Percentiles rank a stretch among this genome's conserved stretches.
Evolutionary conservation across 2,888 invertebrate species (phyloP).

Genomic region (Temnothorax unifasciatus): DNA sequence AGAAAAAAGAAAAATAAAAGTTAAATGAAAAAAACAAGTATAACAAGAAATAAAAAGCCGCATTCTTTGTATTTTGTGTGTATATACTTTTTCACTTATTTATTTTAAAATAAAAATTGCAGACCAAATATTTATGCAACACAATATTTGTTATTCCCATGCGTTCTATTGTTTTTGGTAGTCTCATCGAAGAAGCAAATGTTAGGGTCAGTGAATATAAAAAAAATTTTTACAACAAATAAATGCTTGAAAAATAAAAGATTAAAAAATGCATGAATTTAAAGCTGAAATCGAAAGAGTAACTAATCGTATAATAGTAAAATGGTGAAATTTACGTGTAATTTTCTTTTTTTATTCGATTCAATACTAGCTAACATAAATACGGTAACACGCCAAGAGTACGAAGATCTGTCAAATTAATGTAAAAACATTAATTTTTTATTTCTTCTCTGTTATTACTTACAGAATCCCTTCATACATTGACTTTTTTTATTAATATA

Average conservation of each 20-base stretch:
- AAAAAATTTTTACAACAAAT: neutral
- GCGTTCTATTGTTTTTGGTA: neutral
- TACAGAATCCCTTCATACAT: neutral
- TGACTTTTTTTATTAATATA: neutral
- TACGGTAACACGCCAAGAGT: too few relatives aligned
- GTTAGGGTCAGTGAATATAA: neutral
- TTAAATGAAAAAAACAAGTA: neutral
- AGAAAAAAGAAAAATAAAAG: neutral
- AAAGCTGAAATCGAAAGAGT: neutral
- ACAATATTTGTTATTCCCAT: neutral
- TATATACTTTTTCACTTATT: neutral
- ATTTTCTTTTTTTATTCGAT: neutral
- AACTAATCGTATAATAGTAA: neutral
- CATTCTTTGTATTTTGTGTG: neutral
- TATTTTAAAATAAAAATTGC: neutral
- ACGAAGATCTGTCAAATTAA: neutral
- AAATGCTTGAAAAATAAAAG: neutral
- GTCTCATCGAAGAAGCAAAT: neutral
- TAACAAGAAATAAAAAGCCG: neutral
- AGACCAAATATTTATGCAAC: neutral
- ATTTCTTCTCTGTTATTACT: neutral
- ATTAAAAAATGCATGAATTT: neutral
- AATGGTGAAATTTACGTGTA: neutral
- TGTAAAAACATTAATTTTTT: neutral
- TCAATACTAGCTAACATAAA: too few relatives aligned